Base-by-base conservation (phyloP, 30 jellyfish, hydroid and myxozoan genomes). In the Aurelia aurita region DNA sequence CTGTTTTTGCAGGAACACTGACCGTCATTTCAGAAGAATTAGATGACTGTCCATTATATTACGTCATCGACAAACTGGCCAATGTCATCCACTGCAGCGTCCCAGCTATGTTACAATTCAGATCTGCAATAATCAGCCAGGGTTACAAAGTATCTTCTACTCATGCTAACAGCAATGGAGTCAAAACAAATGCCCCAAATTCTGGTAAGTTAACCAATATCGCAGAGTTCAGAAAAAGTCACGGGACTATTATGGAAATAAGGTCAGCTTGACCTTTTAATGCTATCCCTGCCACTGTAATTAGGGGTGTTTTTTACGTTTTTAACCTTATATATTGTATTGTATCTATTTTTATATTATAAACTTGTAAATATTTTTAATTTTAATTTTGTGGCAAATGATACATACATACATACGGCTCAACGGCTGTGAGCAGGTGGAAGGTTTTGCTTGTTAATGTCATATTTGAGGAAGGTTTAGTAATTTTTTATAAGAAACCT, bases 161-260 rank as follows among this genome's bases (percentile, higher is more conserved):
- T 8, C 99, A 95, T 80, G 97, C 97, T 5, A 90, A 95, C 71
- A 68, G 93, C 84, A 83, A 72, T 64, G 97, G 97, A 13, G 51
- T 95, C 3, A 95, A 95, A 77, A 95, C 99, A 7, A 74, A 85
- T 90, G 99, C 99, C 26, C 97, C 99, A 10, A 69, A 55, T 12
- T 53, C 93, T 16, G 99, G 99, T 93, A 74, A 5, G 87, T 35
- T 28, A 23, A 43, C 59, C 11, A 21, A 16, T 78, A 0, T 61
- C 49, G 43, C 35, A n/a, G n/a, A n/a, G n/a, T n/a, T n/a, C n/a
- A n/a, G n/a, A n/a, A n/a, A n/a, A n/a, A n/a, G n/a, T n/a, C n/a
- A n/a, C n/a, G n/a, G n/a, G n/a, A n/a, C n/a, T n/a, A n/a, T n/a
- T n/a, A n/a, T n/a, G n/a, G n/a, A n/a, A n/a, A n/a, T n/a, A n/a